Percentiles rank a stretch among this genome's conserved stretches.
phyloP scores from a whole-genome alignment of 2,113 vertebrate genomes.

The Theristicus caerulescens region DNA sequence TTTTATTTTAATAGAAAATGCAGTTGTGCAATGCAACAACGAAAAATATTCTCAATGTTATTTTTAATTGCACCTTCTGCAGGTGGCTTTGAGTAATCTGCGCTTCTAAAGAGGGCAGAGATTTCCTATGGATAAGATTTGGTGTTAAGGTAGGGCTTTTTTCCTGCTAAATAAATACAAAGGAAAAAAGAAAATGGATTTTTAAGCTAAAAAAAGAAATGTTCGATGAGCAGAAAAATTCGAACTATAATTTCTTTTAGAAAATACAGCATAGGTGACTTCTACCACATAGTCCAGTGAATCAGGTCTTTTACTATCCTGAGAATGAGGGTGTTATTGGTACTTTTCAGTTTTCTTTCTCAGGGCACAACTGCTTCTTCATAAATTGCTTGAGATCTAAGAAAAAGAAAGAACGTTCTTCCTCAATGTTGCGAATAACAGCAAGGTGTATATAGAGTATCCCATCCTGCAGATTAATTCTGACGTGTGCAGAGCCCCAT shows the following conservation, averaged over 20 bases:
- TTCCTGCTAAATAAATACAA: neutral
- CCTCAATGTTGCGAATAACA: neutral
- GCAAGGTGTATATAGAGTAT: neutral
- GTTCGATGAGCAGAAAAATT: neutral
- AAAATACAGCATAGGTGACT: neutral
- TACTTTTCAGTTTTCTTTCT: neutral
- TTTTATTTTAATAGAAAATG: neutral
- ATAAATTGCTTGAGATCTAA: neutral
- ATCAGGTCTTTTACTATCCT: neutral
- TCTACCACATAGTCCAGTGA: neutral
- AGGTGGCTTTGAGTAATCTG: neutral
- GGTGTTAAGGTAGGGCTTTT: neutral
- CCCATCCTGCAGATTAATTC: neutral
- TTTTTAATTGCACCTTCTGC: neutral
- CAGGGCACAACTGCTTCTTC: neutral
- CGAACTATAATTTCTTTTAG: neutral
- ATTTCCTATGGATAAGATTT: neutral
- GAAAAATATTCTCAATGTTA: neutral
- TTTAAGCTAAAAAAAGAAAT: neutral
- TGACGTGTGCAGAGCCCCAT: neutral
- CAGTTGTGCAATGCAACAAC: neutral
- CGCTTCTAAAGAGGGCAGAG: neutral
- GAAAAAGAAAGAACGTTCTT: neutral
- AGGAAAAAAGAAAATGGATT: neutral
- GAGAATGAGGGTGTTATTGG: neutral